These are phyloP conservation scores for Parapristionchus giblindavisi DNA, from an alignment of 2,888 invertebrate species.

Conservation along the genomic window DNA sequence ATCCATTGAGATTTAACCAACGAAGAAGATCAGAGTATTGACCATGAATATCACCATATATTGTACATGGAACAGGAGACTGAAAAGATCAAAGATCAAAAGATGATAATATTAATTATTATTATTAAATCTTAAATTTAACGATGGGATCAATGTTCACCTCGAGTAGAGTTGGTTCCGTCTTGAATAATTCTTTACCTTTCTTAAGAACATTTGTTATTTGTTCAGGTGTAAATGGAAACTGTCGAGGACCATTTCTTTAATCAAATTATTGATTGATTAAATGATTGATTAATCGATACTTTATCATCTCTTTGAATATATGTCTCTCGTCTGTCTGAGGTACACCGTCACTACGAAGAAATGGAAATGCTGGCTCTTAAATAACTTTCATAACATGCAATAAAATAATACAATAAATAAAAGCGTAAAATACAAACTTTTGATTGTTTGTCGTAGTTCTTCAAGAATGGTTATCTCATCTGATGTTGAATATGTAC, in stretches of 20 bases:
- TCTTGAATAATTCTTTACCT: slow-evolving; percentile 38
- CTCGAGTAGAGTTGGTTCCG: slow-evolving; percentile 42
- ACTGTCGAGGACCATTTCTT: slow-evolving; percentile 46
- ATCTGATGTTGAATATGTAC: slow-evolving; percentile 27
- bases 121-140: neutral
- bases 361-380: no score
- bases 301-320: no score
- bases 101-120: no score
- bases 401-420: no score
- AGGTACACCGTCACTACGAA: no score
- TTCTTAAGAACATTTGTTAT: slow-evolving; percentile 38
- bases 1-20: slow-evolving; percentile 56
- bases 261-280: no score
- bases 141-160: slow-evolving; percentile 32
- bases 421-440: no score
- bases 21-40: slow-evolving; percentile 51
- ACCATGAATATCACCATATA: slow-evolving; percentile 54
- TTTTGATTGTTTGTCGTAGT: slow-evolving; percentile 14
- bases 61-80: slow-evolving; percentile 45
- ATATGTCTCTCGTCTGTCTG: no score
- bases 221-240: slow-evolving; percentile 41
- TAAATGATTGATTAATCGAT: no score
- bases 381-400: no score
- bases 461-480: slow-evolving; percentile 29
- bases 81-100: slow-evolving; percentile 25